Conservation (phyloP, 2,113 vertebrate genomes). For the Meriones unguiculatus region DNA sequence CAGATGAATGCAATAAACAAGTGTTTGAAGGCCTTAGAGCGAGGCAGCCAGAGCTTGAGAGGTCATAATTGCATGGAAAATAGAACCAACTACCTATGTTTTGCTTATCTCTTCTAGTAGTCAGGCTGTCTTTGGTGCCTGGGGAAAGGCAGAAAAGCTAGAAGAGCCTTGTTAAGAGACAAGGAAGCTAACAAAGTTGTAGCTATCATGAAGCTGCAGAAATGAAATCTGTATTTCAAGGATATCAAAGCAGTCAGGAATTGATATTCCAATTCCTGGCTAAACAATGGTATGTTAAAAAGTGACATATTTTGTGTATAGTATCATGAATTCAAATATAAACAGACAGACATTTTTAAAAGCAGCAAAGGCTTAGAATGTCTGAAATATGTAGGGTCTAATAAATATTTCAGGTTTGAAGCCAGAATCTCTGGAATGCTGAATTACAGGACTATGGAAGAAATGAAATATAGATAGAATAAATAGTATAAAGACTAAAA, state of each 20-base stretch:
- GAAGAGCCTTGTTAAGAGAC: background rate
- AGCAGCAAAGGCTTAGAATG: background rate
- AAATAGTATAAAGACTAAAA: background rate
- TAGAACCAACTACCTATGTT: background rate
- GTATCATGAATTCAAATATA: background rate
- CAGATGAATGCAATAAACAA: background rate
- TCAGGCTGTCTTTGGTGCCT: background rate
- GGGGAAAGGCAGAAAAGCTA: background rate
- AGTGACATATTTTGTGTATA: background rate
- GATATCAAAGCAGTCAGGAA: background rate
- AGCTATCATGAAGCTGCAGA: background rate
- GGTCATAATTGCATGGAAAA: background rate
- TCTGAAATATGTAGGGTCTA: background rate
- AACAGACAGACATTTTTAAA: background rate
- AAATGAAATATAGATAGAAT: background rate
- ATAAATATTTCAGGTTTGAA: background rate
- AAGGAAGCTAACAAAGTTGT: background rate
- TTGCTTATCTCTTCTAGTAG: slow-evolving; percentile 2
- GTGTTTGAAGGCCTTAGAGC: background rate
- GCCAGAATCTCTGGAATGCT: background rate
- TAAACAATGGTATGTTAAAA: background rate
- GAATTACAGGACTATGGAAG: background rate
- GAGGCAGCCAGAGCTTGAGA: background rate
- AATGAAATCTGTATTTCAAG: background rate
- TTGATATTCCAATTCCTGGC: background rate